Base-by-base conservation (phyloP, 23 tunicate species). In the Ciona savignyi region DNA sequence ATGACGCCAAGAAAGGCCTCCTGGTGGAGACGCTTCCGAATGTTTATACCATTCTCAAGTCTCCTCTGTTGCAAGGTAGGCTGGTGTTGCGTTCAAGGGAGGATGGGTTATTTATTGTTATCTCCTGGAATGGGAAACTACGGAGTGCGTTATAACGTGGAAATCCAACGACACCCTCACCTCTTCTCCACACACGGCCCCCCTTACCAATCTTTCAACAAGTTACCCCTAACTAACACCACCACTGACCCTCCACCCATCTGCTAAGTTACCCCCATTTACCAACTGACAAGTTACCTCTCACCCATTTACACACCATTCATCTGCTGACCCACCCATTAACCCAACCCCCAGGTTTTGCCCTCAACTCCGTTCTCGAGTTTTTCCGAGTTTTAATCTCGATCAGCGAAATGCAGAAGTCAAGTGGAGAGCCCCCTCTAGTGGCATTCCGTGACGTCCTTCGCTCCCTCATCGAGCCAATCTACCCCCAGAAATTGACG, bases 11-110 rank as follows among this genome's bases (percentile, higher is more conserved):
- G 35, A 72, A 85, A 32, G 78, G 34, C 20, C 34, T 85, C 51
- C 65, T 85, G 30, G 29, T 48, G 32, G 79, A 71, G 51, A 72
- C 84, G 31, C 60, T 91, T 4, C 97, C 97, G 4, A 80, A 81
- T 33, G 77, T 91, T 26, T 91, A 84, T 63, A 30, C 34, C 0
- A 91, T 95, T 32, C 81, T 95, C 0, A 63, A 68, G 62, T 88
- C 96, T 2, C 89, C 99, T 23, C 80, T 95, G 21, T 60, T 95
- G 42, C 99, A 95, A 74, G 99, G 99, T 83, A 21, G 31, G 85
- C n/a, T n/a, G n/a, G n/a, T n/a, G n/a, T n/a, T n/a, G n/a, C n/a
- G n/a, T n/a, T n/a, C n/a, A n/a, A n/a, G n/a, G n/a, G n/a, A n/a
- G n/a, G n/a, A n/a, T n/a, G n/a, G n/a, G n/a, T n/a, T n/a, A n/a